These are phyloP conservation scores for Dicrurus megarhynchus DNA, from an alignment of 2,113 vertebrate species.

Conservation along the genomic window DNA sequence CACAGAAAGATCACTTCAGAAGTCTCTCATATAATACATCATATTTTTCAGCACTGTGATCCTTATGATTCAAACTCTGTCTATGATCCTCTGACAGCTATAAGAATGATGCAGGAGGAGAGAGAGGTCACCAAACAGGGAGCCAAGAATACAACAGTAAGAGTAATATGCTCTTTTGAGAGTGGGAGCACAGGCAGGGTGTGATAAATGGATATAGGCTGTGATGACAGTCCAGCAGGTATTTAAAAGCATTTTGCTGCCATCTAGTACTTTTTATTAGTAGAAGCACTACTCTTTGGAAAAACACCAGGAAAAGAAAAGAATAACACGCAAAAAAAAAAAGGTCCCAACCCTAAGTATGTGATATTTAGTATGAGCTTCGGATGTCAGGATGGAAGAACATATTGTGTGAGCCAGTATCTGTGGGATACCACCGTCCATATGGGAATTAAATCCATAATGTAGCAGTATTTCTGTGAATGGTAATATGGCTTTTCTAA, in stretches of 20 bases:
- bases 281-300: background rate
- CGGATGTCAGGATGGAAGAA: background rate
- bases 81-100: background rate
- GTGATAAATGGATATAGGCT: background rate
- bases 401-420: background rate
- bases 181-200: background rate
- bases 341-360: background rate
- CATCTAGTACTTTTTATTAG: slow-evolving; percentile 18
- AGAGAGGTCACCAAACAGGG: background rate
- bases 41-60: background rate
- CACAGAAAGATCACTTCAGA: background rate
- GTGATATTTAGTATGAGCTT: background rate
- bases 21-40: background rate
- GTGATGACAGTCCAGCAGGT: background rate
- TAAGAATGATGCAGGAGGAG: background rate
- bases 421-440: background rate
- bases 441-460: background rate
- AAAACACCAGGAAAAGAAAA: background rate
- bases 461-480: background rate
- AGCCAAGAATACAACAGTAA: background rate
- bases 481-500: background rate
- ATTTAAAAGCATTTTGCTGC: slow-evolving; percentile 48
- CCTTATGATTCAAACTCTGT: background rate
- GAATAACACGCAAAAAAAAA: background rate
- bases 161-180: background rate